phyloP scores from a whole-genome alignment of 2,797 vertebrate species.

The Neosalanx taihuensis region DNA sequence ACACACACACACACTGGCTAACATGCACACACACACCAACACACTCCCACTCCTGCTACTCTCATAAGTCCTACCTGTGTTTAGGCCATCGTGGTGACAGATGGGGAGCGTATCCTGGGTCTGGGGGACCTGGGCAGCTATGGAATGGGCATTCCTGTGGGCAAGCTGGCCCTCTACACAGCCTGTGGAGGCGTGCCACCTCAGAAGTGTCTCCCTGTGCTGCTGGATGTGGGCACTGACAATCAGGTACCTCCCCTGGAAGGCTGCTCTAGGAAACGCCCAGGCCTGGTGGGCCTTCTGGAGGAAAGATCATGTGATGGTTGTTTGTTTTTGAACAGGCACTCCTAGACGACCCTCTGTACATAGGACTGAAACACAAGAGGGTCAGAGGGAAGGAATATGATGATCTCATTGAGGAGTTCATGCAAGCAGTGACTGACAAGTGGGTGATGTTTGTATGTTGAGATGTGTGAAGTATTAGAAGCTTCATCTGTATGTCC shows the following conservation, averaged over 20 bases:
- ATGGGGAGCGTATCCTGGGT: conserved; percentile 96
- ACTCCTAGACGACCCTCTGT: conserved; percentile 90
- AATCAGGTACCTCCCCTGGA: conserved; percentile 79
- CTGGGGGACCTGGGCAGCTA: conserved; percentile 94
- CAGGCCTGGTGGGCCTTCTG: not conserved
- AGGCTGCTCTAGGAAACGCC: not conserved
- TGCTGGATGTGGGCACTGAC: conserved; percentile 95
- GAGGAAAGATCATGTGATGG: not conserved
- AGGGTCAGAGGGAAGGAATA: conserved; percentile 90
- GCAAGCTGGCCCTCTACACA: conserved; percentile 95
- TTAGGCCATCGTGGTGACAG: conserved; percentile 94
- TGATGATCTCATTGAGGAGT: conserved; percentile 92
- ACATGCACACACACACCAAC: not conserved
- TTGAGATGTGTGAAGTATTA: not conserved
- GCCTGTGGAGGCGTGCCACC: conserved; percentile 92
- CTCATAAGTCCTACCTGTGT: conserved; percentile 10
- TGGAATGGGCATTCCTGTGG: conserved; percentile 98
- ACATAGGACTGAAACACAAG: conserved; percentile 96
- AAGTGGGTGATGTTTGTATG: conserved; percentile 76
- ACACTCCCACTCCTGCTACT: not conserved
- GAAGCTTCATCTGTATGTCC: not conserved
- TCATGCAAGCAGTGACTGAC: conserved; percentile 94
- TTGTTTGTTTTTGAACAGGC: conserved; percentile 69
- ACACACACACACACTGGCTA: not conserved
- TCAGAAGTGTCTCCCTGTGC: conserved; percentile 88